Conservation (phyloP, 2,888 invertebrate species). For the Mimumesa dahlbomi region DNA sequence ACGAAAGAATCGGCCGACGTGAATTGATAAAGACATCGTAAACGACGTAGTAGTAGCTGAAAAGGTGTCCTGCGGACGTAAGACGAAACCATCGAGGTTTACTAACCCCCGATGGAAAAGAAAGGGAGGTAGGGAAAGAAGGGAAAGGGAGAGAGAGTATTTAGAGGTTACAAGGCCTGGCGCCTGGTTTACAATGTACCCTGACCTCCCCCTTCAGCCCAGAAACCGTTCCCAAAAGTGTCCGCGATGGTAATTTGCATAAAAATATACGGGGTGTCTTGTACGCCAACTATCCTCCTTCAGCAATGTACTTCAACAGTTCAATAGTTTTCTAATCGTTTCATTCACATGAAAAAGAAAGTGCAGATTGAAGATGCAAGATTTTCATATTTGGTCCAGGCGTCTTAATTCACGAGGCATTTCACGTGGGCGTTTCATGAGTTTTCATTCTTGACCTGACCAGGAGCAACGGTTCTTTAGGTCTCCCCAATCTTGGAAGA, state of each 20-base stretch:
- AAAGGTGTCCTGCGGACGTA: slow-evolving; percentile 31
- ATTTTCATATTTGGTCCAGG: too few relatives aligned
- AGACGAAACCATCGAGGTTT: slow-evolving; percentile 42
- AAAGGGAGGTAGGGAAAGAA: slow-evolving; percentile 15
- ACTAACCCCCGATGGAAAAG: slow-evolving; percentile 23
- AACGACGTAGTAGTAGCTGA: slow-evolving; percentile 12
- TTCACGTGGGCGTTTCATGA: too few relatives aligned
- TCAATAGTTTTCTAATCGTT: background rate
- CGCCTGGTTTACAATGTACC: slow-evolving; percentile 39
- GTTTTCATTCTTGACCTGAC: too few relatives aligned
- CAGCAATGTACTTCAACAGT: background rate
- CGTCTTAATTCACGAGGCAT: too few relatives aligned
- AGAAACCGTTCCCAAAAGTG: slow-evolving; percentile 25
- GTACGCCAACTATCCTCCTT: background rate
- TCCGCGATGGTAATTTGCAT: slow-evolving; percentile 27
- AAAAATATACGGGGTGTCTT: slow-evolving; percentile 17
- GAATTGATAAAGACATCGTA: slow-evolving; percentile 38
- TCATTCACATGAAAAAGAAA: too few relatives aligned
- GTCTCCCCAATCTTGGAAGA: too few relatives aligned
- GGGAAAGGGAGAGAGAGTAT: slow-evolving; percentile 32
- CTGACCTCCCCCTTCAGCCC: slow-evolving; percentile 32
- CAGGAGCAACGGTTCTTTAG: too few relatives aligned
- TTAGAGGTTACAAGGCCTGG: slow-evolving; percentile 51
- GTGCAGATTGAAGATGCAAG: too few relatives aligned
- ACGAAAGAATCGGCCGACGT: background rate